Evolutionary conservation across 1,140 invertebrate genomes (phyloP).

Genomic region (Odontomachus brunneus): DNA sequence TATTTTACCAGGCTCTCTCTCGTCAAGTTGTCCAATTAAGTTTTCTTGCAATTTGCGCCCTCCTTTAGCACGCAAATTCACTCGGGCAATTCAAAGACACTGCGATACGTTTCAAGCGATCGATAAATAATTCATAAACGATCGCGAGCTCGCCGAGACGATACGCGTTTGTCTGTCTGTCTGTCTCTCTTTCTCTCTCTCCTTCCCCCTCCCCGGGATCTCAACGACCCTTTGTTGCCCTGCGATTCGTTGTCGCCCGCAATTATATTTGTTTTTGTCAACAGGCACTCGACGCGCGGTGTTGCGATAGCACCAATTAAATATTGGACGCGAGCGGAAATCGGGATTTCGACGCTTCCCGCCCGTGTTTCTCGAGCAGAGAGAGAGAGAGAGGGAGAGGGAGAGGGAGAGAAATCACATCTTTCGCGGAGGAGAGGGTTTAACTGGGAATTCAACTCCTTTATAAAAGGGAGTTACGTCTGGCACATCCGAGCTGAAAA

Average conservation of each 20-base stretch:
- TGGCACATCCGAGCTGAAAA: no score
- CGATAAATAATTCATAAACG: slow-evolving; percentile 54
- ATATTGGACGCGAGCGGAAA: neutral
- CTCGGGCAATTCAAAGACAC: slow-evolving; percentile 14
- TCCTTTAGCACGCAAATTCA: slow-evolving; percentile 39
- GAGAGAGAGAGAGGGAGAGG: neutral
- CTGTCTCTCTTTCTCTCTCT: neutral
- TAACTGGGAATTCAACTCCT: neutral
- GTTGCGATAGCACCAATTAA: slow-evolving; percentile 18
- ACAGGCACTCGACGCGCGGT: neutral
- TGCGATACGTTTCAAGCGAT: slow-evolving; percentile 13
- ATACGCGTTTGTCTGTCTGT: slow-evolving; percentile 13
- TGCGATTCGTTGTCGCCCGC: slow-evolving; percentile 12
- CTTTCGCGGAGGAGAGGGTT: neutral
- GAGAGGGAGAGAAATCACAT: neutral
- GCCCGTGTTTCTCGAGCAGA: no score
- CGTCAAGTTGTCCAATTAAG: slow-evolving; percentile 8
- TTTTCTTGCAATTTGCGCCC: neutral
- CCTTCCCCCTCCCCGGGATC: neutral
- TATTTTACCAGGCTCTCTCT: neutral
- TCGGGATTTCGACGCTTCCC: slow-evolving; percentile 1
- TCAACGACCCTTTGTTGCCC: neutral
- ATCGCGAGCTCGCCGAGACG: neutral
- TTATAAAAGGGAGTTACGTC: neutral
- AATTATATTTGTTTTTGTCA: slow-evolving; percentile 23